Base-by-base conservation (phyloP, 2,113 vertebrate species). In the Cryptomyrus ogoouensis region DNA sequence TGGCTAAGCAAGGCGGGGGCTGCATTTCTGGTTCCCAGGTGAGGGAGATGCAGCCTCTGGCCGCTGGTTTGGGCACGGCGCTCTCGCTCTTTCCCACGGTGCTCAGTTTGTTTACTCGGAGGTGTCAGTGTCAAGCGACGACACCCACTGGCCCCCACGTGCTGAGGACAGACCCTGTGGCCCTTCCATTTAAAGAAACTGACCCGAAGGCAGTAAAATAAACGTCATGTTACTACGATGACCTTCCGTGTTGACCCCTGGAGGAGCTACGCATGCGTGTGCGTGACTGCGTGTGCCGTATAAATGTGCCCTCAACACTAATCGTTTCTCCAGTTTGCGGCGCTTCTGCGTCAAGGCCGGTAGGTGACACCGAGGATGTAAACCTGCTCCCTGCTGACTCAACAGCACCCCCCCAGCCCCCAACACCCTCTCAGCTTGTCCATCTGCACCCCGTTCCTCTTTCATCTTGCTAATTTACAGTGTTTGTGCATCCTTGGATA, bases 11-110 rank as follows among this genome's bases (percentile, higher is more conserved):
- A 31, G 12, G 46, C n/a, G 21, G 0, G 27, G 21, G 31, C 77
- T 44, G 17, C n/a, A 4, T 89, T 80, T 83, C 88, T 42, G n/a
- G 42, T n/a, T 49, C 46, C 83, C 8, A 9, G 21, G 9, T 88
- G 77, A 89, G 66, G 70, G 44, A 80, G 47, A 80, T 27, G 10
- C 5, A 89, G 50, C 19, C 31, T 46, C 4, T 77, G 70, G 10
- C 87, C 56, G 12, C 88, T 70, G 86, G 90, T 86, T 70, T 86
- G 91, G 52, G 91, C 92, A 93, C 94, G 93, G 93, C 92, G 93
- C 94, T 93, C 94, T 94, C 94, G 92, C 90, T 90, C 93, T 90
- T 95, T 96, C 95, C 94, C 95, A 96, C 93, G 94, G 93, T 95
- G 91, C 95, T 96, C 92, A 93, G 93, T 95, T 95, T 95, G 94